Conservation (phyloP, 2,113 vertebrate genomes). For the Equus quagga region DNA sequence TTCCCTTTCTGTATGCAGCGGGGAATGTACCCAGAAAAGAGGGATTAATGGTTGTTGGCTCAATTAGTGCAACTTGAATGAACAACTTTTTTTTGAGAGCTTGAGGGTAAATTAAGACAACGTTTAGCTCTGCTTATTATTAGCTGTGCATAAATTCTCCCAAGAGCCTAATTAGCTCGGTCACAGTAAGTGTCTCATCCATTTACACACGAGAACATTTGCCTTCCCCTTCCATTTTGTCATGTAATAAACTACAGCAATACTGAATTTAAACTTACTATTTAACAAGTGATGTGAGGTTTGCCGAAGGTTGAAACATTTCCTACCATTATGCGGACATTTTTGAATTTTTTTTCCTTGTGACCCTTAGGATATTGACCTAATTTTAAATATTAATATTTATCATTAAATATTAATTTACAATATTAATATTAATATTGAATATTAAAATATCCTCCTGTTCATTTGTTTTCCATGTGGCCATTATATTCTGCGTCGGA, state of each 20-base stretch:
- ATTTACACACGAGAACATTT: conserved; percentile 67
- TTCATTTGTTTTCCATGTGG: background rate
- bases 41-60: conserved; percentile 83
- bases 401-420: too few species aligned
- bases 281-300: background rate
- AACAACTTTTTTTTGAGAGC: conserved; percentile 76
- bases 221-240: conserved; percentile 55
- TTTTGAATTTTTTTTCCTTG: background rate
- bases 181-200: conserved; percentile 79
- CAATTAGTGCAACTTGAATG: conserved; percentile 84
- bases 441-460: background rate
- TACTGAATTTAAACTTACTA: background rate
- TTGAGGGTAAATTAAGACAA: conserved; percentile 87
- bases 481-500: background rate
- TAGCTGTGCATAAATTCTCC: conserved; percentile 87
- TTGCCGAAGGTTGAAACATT: background rate
- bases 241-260: background rate
- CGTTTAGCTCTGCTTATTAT: conserved; percentile 85
- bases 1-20: background rate
- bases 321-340: background rate
- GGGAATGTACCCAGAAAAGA: conserved; percentile 61
- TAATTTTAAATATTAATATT: background rate
- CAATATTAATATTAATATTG: too few species aligned
- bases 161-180: conserved; percentile 86
- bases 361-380: background rate